phyloP scores from a whole-genome alignment of 30 jellyfish, hydroid and myxozoan species.

The Pelagia noctiluca region DNA sequence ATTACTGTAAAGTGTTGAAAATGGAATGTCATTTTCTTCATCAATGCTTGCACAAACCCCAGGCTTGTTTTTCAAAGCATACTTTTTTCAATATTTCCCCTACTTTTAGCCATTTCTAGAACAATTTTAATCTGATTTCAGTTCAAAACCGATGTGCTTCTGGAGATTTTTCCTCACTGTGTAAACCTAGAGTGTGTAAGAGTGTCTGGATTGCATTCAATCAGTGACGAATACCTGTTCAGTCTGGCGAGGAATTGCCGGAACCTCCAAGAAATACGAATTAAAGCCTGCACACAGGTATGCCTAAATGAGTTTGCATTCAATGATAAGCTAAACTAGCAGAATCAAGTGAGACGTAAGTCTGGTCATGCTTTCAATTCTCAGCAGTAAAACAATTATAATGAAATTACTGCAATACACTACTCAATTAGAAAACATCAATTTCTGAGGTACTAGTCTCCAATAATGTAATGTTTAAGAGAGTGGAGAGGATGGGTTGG shows the following conservation, averaged over 20 bases:
- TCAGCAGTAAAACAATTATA: neutral
- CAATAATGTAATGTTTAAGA: too few species aligned
- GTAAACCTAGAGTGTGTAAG: slow-evolving; percentile 47
- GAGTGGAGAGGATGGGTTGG: too few species aligned
- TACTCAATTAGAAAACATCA: too few species aligned
- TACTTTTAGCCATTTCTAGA: neutral
- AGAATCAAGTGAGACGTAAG: neutral
- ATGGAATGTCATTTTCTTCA: neutral
- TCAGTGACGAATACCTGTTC: slow-evolving; percentile 54
- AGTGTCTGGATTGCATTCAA: slow-evolving; percentile 51
- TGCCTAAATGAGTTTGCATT: neutral
- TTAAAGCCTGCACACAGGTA: slow-evolving; percentile 76
- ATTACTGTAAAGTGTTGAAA: too few species aligned
- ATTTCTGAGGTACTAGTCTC: too few species aligned
- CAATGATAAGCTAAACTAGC: neutral
- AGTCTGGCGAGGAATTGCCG: slow-evolving; percentile 48
- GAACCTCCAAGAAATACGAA: slow-evolving; percentile 18
- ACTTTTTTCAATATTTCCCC: neutral
- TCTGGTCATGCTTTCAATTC: too few species aligned
- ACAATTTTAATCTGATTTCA: neutral
- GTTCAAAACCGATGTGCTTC: slow-evolving; percentile 28
- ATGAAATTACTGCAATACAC: too few species aligned
- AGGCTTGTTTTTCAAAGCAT: neutral
- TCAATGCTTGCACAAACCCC: neutral
- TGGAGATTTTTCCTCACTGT: slow-evolving; percentile 43